Percentiles rank a stretch among this genome's conserved stretches.
Conservation (phyloP, 2,113 vertebrate genomes). For the Macroglossus sobrinus region DNA sequence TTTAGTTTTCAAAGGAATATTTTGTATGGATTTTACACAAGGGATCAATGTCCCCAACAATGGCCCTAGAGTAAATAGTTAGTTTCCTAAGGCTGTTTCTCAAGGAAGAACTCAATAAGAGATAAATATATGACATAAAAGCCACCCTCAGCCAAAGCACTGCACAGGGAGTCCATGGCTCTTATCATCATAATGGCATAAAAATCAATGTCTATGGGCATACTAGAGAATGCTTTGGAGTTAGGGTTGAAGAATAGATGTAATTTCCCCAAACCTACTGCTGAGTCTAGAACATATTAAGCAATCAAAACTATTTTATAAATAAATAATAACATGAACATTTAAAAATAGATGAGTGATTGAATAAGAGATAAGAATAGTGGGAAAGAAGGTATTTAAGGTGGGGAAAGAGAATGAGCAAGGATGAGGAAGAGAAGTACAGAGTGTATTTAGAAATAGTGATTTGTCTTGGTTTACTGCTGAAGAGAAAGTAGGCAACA, state of each 20-base stretch:
- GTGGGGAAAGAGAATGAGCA: not conserved
- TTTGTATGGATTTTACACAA: not conserved
- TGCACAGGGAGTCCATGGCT: not conserved
- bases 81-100: not conserved
- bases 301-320: conserved; percentile 11
- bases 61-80: not conserved
- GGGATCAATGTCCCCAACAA: not conserved
- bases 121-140: not conserved
- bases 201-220: not conserved
- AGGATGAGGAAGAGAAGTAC: not conserved
- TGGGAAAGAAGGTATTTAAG: not conserved
- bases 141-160: not conserved
- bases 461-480: not conserved
- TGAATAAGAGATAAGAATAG: not conserved
- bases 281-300: not conserved
- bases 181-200: not conserved
- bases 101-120: not conserved
- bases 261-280: not conserved
- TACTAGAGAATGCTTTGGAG: not conserved
- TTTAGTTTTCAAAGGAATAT: not conserved
- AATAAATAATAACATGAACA: conserved; percentile 44
- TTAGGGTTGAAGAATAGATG: not conserved
- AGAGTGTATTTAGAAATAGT: not conserved
- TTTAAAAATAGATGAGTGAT: not conserved
- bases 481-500: not conserved